Evolutionary conservation across 2,888 invertebrate species (phyloP).

Genomic region (Halictus ligatus): DNA sequence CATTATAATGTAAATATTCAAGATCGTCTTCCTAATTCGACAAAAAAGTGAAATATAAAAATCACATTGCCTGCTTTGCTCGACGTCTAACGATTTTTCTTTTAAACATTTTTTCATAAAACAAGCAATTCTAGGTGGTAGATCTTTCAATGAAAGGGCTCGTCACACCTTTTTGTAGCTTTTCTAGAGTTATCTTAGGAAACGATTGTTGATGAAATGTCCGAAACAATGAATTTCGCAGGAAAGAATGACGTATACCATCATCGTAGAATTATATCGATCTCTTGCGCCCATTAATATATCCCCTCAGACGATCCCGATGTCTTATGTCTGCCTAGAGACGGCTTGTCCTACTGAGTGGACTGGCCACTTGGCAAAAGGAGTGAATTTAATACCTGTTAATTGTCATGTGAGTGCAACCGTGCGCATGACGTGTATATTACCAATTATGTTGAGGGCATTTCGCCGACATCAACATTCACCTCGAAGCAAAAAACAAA

Average conservation of each 20-base stretch:
- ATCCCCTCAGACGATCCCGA: conserved; percentile 22
- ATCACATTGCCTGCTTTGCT: not conserved
- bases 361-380: conserved; percentile 63
- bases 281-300: conserved; percentile 29
- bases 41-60: too few species aligned
- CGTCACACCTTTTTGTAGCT: not conserved
- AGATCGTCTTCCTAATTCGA: too few species aligned
- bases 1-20: too few species aligned
- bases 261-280: conserved; percentile 14
- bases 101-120: not conserved
- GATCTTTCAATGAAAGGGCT: not conserved
- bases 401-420: conserved; percentile 63
- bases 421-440: conserved; percentile 44
- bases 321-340: conserved; percentile 51
- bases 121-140: not conserved
- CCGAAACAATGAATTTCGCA: not conserved
- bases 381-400: conserved; percentile 68
- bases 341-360: conserved; percentile 61
- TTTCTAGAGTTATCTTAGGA: not conserved
- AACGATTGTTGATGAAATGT: not conserved
- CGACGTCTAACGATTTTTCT: not conserved
- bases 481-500: not conserved
- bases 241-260: not conserved
- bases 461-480: not conserved
- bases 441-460: not conserved